Conservation (phyloP, 2,888 invertebrate species). For the Siphonodentalium dalli region DNA sequence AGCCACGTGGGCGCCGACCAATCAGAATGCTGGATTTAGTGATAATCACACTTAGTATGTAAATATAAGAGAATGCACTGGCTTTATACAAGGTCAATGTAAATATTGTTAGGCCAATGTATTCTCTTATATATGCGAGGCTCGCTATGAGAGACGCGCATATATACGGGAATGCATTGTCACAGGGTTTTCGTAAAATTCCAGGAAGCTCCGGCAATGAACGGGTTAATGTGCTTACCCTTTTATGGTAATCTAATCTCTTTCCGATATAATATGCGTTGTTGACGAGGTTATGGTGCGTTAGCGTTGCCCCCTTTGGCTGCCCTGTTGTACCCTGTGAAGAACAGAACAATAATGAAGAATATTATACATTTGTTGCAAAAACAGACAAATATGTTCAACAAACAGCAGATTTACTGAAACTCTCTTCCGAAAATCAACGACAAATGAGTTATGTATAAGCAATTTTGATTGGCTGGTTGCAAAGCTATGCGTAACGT, state of each 20-base stretch:
- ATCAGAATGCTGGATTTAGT: no score
- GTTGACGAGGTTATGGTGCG: conserved; percentile 79
- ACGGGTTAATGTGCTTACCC: conserved; percentile 51
- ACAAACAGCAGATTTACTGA: not conserved
- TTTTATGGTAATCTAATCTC: conserved; percentile 65
- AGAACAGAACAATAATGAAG: not conserved
- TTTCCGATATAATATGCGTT: conserved; percentile 75
- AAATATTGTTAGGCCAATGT: not conserved
- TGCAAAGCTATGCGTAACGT: no score
- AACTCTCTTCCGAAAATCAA: not conserved
- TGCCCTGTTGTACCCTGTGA: conserved; percentile 78
- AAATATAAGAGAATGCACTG: no score
- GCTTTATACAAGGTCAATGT: not conserved
- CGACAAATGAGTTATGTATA: no score
- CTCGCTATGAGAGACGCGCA: no score
- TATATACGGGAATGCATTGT: no score
- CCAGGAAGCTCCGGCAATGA: no score
- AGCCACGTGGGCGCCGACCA: no score
- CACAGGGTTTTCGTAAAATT: no score
- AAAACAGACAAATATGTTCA: not conserved
- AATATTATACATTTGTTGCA: not conserved
- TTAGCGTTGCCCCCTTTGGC: conserved; percentile 79
- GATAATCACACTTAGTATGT: no score
- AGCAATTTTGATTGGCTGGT: no score
- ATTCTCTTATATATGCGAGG: no score